Conservation (phyloP, 2,113 vertebrate genomes). For the Chamaetylas fuelleborni region DNA sequence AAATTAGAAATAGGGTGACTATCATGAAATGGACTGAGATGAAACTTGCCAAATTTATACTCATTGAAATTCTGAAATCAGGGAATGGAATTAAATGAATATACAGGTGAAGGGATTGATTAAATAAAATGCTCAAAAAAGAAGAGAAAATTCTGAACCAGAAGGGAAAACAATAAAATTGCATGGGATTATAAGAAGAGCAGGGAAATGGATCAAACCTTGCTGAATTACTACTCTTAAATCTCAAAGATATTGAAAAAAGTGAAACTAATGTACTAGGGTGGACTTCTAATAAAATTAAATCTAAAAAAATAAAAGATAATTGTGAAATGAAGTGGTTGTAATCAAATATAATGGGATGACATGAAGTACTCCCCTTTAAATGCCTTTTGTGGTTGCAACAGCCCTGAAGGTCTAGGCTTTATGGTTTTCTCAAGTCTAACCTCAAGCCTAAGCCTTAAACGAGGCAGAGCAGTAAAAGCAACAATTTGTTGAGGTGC, state of each 20-base stretch:
- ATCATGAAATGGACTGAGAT: background rate
- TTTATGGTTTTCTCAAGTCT: background rate
- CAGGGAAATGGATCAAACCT: background rate
- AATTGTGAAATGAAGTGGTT: background rate
- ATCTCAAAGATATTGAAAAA: fast-evolving
- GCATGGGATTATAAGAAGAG: background rate
- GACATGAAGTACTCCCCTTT: background rate
- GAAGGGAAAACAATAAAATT: background rate
- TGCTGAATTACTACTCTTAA: background rate
- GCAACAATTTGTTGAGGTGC: background rate
- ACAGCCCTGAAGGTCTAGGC: background rate
- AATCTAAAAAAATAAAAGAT: background rate
- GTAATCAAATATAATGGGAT: background rate
- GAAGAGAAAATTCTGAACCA: background rate
- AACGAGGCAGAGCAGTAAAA: background rate
- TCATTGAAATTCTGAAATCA: background rate
- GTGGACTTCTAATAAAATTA: background rate
- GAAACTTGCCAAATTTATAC: background rate
- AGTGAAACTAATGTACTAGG: too few relatives aligned
- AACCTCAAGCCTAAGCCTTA: background rate
- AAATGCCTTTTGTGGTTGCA: background rate
- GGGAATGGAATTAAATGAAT: background rate
- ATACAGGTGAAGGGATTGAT: background rate
- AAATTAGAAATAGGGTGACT: background rate
- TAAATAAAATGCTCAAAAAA: background rate